phyloP scores from a whole-genome alignment of 2,888 invertebrate species.

The Drosophila pseudotalamancana region DNA sequence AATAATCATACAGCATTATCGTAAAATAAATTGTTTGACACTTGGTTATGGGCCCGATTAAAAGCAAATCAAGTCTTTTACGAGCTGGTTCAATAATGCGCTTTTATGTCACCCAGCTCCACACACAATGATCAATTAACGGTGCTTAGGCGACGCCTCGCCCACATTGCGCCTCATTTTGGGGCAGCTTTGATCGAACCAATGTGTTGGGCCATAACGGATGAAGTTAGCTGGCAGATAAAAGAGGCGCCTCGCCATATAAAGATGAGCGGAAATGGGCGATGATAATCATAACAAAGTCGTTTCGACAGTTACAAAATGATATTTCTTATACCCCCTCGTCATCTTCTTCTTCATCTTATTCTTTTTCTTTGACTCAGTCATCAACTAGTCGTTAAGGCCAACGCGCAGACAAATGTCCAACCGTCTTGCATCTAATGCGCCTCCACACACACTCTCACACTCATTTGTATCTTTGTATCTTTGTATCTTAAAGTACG shows the following conservation, averaged over 20 bases:
- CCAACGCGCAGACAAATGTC: conserved; percentile 44
- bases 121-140: conserved; percentile 43
- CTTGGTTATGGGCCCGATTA: conserved; percentile 59
- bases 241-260: conserved; percentile 61
- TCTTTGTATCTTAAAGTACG: conserved; percentile 46
- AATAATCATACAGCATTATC: conserved; percentile 34
- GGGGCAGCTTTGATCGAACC: conserved; percentile 5
- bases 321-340: too few relatives aligned
- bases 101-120: conserved; percentile 4
- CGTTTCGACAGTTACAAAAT: conserved; percentile 44
- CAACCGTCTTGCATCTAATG: conserved; percentile 30
- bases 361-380: conserved; percentile 14
- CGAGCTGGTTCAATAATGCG: conserved; percentile 24
- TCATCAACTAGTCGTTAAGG: conserved; percentile 73
- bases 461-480: conserved; percentile 29
- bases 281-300: conserved; percentile 29
- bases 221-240: conserved; percentile 40
- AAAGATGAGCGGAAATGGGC: conserved; percentile 68
- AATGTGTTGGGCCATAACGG: conserved; percentile 45
- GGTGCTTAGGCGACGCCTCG: conserved; percentile 44
- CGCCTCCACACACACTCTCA: conserved; percentile 25
- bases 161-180: conserved; percentile 39
- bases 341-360: conserved; percentile 21
- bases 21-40: conserved; percentile 62
- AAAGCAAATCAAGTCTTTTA: conserved; percentile 63